Evolutionary conservation across 2,888 invertebrate genomes (phyloP).

Genomic region (Ischnus inquisitorius): DNA sequence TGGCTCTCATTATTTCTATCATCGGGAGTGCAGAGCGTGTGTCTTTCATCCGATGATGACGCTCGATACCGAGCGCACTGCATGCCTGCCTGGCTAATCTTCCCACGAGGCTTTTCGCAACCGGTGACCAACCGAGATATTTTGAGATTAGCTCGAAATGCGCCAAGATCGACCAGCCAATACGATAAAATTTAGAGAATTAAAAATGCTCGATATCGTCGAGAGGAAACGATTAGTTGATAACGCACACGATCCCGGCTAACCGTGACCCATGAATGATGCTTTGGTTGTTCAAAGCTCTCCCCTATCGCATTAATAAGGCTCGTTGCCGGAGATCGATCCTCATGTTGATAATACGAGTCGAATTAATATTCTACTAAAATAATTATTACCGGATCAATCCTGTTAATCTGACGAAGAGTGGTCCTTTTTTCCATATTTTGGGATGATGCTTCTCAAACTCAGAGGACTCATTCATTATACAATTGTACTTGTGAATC

Average conservation of each 20-base stretch:
- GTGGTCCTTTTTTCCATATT: too few relatives aligned
- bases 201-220: neutral
- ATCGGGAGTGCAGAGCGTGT: constrained; percentile 19
- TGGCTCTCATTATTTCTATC: constrained; percentile 42
- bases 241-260: constrained; percentile 43
- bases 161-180: neutral
- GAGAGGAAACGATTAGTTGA: neutral
- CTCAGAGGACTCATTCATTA: too few relatives aligned
- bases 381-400: too few relatives aligned
- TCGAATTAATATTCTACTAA: neutral
- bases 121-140: constrained; percentile 35
- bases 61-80: neutral
- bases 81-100: neutral
- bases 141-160: constrained; percentile 44
- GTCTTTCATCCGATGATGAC: neutral
- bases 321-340: constrained; percentile 32
- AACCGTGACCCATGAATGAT: constrained; percentile 63
- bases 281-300: constrained; percentile 23
- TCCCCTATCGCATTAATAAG: constrained; percentile 34
- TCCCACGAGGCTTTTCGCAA: constrained; percentile 51
- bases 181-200: constrained; percentile 22
- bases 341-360: neutral
- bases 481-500: too few relatives aligned
- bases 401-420: too few relatives aligned
- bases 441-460: too few relatives aligned